Conservation (phyloP, 2,888 invertebrate genomes). For the Luffia ferchaultella region DNA sequence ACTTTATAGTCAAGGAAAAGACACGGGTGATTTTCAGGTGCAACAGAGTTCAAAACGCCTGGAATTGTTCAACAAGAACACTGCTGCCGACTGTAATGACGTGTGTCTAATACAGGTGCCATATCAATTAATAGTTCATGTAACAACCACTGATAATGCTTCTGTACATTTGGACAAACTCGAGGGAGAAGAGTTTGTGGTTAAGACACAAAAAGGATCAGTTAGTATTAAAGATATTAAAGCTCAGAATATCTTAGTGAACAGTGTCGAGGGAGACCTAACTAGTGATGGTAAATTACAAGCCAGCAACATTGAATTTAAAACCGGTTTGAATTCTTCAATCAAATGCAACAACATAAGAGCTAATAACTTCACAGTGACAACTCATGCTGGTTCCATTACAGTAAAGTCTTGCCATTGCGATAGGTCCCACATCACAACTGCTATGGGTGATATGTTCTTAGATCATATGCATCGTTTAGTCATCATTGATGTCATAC, state of each 20-base stretch:
- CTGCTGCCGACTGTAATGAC: conserved; percentile 42
- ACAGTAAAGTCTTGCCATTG: conserved; percentile 53
- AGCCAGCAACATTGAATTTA: conserved; percentile 45
- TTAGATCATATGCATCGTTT: conserved; percentile 44
- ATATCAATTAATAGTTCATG: conserved; percentile 53
- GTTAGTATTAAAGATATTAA: conserved; percentile 43
- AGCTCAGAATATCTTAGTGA: conserved; percentile 46
- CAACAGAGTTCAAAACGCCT: conserved; percentile 55
- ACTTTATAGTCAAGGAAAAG: conserved; percentile 51
- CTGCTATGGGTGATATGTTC: conserved; percentile 49
- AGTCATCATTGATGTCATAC: conserved; percentile 54
- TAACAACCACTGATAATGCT: conserved; percentile 47
- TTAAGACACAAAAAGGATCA: conserved; percentile 50
- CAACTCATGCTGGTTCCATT: conserved; percentile 50
- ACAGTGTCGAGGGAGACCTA: conserved; percentile 42
- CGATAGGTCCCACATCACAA: conserved; percentile 54
- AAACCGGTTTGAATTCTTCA: conserved; percentile 42
- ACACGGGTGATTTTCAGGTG: conserved; percentile 50
- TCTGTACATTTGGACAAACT: conserved; percentile 45
- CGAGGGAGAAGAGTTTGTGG: conserved; percentile 50
- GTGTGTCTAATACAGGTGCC: conserved; percentile 56
- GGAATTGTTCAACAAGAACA: conserved; percentile 51
- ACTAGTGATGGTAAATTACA: conserved; percentile 42
- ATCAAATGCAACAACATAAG: conserved; percentile 53
- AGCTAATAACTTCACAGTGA: conserved; percentile 38